phyloP scores from a whole-genome alignment of 1,140 invertebrate genomes.

The Zaprionus inermis region DNA sequence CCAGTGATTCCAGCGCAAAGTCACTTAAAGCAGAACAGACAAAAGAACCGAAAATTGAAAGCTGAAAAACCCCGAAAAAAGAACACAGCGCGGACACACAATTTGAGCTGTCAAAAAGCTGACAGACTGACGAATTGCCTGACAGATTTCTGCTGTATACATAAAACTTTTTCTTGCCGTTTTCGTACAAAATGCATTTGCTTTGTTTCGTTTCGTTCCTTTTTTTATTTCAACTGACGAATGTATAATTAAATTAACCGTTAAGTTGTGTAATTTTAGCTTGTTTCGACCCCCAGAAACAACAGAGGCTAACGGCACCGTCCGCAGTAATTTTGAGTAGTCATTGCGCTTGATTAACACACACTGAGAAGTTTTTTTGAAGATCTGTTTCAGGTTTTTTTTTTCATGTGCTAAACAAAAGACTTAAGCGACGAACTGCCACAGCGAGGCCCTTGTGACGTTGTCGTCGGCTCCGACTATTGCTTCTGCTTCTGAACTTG shows the following conservation, averaged over 20 bases:
- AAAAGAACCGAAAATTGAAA: conserved; percentile 17
- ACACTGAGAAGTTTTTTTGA: conserved; percentile 10
- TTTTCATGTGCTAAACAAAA: conserved; percentile 30
- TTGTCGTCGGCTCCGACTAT: neutral
- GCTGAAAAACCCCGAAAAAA: conserved; percentile 11
- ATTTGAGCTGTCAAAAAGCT: conserved; percentile 49
- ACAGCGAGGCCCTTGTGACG: conserved; percentile 30
- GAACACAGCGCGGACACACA: conserved; percentile 10
- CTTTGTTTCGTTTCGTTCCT: conserved; percentile 23
- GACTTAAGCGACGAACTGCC: conserved; percentile 50
- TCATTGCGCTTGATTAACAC: conserved; percentile 43
- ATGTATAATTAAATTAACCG: conserved; percentile 51
- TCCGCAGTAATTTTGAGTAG: conserved; percentile 18
- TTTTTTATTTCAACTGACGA: neutral
- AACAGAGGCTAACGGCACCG: conserved; percentile 35
- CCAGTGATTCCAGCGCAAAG: conserved; percentile 18
- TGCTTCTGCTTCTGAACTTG: conserved; percentile 18
- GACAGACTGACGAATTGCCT: conserved; percentile 47
- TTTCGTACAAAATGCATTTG: conserved; percentile 26
- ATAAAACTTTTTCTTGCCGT: neutral
- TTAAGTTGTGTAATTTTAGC: conserved; percentile 50
- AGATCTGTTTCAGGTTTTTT: conserved; percentile 25
- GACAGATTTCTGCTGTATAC: conserved; percentile 22
- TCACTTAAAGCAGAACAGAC: conserved; percentile 19
- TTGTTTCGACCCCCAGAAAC: conserved; percentile 7